Evolutionary conservation across 2,113 vertebrate genomes (phyloP), one percentile per base, ranked within the genome.

Genomic region (Acanthisitta chloris): DNA sequence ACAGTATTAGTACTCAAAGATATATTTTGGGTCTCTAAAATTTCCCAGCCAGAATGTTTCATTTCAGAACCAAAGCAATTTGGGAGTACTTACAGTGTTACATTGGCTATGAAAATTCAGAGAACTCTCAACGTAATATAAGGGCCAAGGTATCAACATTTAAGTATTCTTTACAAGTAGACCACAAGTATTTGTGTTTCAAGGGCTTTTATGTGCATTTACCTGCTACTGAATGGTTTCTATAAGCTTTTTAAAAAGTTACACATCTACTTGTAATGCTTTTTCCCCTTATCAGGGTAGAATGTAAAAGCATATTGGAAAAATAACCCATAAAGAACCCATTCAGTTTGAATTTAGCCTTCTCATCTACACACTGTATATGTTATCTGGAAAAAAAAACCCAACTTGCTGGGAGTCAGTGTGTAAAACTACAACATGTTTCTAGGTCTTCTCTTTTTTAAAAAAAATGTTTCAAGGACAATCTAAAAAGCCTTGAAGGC

Each of bases 281-380:
- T 49, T 51, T 23, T 29, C 25, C 15, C 29, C 31, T 83, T 40
- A 59, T 85, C 25, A n/a, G 24, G 33, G 38, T 14, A 67, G 28
- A 45, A 9, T 25, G 21, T 29, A 59, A 21, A 81, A 80, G 17
- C 52, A 55, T 77, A 69, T 18, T 65, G 18, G 54, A 54, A 71
- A 79, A 76, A 93, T 54, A 90, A 81, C 29, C 51, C 40, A 8
- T 36, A 34, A 76, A 61, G 14, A 51, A n/a, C 40, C 6, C 78
- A 91, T 57, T 69, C 38, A 19, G 4, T 72, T 52, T 72, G 59
- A 82, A 69, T 91, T 69, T 81, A 17, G 45, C 40, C n/a, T 49
- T 54, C 71, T 67, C 2, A 0, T 18, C 26, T 46, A 42, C 17
- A 40, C 1, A 8, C 16, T 4, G 0, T 46, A 55, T 15, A 19